phyloP scores from a whole-genome alignment of 2,888 invertebrate genomes.

The Hymenopus coronatus region DNA sequence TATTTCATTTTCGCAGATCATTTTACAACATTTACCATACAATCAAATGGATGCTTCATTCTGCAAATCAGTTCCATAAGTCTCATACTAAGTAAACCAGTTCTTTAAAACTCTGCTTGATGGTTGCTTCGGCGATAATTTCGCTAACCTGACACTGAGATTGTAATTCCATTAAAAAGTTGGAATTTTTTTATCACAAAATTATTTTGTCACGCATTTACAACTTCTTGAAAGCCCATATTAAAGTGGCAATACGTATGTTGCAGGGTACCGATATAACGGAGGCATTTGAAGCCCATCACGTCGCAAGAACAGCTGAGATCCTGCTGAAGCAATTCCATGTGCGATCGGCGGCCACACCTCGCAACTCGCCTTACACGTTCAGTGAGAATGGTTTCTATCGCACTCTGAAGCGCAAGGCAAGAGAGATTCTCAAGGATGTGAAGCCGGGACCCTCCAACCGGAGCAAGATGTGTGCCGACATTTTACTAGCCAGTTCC shows the following conservation, averaged over 20 bases:
- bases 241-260: neutral
- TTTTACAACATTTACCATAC: accelerated
- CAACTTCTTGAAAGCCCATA: too few species aligned
- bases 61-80: too few species aligned
- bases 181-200: too few species aligned
- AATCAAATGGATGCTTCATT: too few species aligned
- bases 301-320: constrained; percentile 58
- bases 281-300: constrained; percentile 53
- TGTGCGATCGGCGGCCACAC: constrained; percentile 58
- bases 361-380: constrained; percentile 69
- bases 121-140: too few species aligned
- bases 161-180: too few species aligned
- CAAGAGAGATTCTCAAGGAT: constrained; percentile 9
- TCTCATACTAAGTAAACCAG: too few species aligned
- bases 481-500: constrained; percentile 46
- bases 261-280: constrained; percentile 71
- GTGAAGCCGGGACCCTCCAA: constrained; percentile 13
- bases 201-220: too few species aligned
- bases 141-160: too few species aligned
- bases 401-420: constrained; percentile 52
- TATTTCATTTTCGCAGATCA: too few species aligned
- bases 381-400: constrained; percentile 59
- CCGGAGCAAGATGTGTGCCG: constrained; percentile 34
- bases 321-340: constrained; percentile 48
- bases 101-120: too few species aligned